These are phyloP conservation scores for Gnatocerus cornutus DNA, from an alignment of 2,888 invertebrate genomes.

Conservation along the genomic window DNA sequence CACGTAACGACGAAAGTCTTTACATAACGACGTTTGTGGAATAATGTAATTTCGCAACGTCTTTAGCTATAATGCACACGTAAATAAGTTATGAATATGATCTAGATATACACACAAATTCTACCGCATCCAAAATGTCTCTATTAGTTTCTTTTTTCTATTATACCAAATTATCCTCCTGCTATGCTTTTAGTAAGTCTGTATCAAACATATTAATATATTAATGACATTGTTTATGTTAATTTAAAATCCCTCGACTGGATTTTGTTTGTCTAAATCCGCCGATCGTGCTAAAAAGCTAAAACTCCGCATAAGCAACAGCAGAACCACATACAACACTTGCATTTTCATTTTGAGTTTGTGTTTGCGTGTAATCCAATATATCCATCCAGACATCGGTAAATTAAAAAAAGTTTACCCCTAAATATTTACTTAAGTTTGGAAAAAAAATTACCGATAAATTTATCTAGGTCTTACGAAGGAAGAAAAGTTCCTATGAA, in stretches of 20 bases:
- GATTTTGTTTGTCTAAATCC: constrained; percentile 4
- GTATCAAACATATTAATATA: no score
- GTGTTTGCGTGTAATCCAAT: constrained; percentile 8
- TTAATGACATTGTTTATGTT: not conserved
- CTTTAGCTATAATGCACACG: no score
- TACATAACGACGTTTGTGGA: no score
- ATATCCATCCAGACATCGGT: not conserved
- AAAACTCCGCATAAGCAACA: not conserved
- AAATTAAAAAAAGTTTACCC: constrained; percentile 27
- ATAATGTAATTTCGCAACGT: no score
- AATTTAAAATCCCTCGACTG: not conserved
- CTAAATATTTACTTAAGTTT: constrained; percentile 33
- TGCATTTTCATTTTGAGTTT: constrained; percentile 9
- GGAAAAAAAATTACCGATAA: constrained; percentile 31
- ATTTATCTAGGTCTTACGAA: constrained; percentile 31
- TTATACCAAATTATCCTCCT: no score
- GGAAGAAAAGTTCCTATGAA: constrained; percentile 34
- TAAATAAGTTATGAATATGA: no score
- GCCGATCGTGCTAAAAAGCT: constrained; percentile 4
- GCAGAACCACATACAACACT: constrained; percentile 3
- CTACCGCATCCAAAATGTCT: no score
- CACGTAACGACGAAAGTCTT: no score
- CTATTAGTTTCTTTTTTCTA: no score
- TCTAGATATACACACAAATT: no score
- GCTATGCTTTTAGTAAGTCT: no score